Evolutionary conservation across 2,888 invertebrate species (phyloP), one percentile per base, ranked within the genome.

Genomic region (Dugesia japonica): DNA sequence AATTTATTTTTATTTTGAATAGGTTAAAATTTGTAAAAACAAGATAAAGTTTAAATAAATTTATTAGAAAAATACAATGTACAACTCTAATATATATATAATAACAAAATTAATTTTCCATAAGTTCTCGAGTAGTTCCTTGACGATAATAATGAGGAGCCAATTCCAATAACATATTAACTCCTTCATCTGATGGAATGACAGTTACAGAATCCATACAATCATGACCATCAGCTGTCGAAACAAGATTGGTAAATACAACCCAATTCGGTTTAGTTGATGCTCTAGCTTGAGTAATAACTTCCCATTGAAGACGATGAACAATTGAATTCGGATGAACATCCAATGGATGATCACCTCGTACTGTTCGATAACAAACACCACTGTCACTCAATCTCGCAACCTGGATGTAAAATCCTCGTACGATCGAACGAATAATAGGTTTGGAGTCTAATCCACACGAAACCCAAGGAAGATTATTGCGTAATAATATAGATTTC

Each of bases 161-260:
- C 38, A 94, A 84, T 83, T 97, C 93, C 74, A 90, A 86, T 23
- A 98, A 86, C 94, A 94, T 95, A 71, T 89, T 88, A n/a, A 56
- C 56, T 56, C 56, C 56, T 56, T 56, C 56, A 28, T 82, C 81
- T 20, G 90, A 89, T 77, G 91, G 87, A 73, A 97, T 90, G 0
- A 89, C 90, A 76, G 92, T 92, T 77, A 97, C 82, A 75, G 95
- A 93, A 72, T 90, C 87, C 90, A 98, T 95, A 82, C 89, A 94
- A 0, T 90, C 87, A 83, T 88, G 71, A 1, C 56, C 28, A 26
- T 75, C 75, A 7, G 72, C n/a, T 9, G 28, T 23, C 1, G 75
- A 9, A 17, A 72, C 31, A 17, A 75, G 75, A 27, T 75, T 38
- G 4, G 75, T 75, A n/a, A 74, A 73, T 28, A 42, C 28, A 83